Evolutionary conservation across 2,797 vertebrate genomes (phyloP).

Genomic region (Xenopus petersii): DNA sequence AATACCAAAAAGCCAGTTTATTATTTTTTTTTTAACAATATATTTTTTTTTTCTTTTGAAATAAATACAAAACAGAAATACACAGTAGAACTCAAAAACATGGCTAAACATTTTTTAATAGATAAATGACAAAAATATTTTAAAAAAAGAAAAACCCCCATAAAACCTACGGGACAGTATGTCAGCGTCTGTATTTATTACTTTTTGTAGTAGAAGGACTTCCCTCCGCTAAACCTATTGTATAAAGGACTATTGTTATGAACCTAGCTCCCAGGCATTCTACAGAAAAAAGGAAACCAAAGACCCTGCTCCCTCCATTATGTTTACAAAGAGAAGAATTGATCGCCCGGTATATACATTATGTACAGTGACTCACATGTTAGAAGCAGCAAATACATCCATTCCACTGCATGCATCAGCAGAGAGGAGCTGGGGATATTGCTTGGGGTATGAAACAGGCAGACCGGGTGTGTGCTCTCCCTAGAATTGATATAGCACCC

Average conservation of each 20-base stretch:
- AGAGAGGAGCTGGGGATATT: neutral
- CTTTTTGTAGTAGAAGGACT: slow-evolving; percentile 4
- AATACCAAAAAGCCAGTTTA: slow-evolving; percentile 60
- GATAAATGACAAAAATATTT: neutral
- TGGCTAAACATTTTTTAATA: neutral
- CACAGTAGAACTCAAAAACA: slow-evolving; percentile 10
- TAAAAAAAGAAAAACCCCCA: slow-evolving; percentile 8
- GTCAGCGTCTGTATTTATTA: neutral
- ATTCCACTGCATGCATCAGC: neutral
- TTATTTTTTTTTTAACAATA: slow-evolving; percentile 72
- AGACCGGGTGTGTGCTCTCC: neutral
- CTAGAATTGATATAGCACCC: slow-evolving; percentile 5
- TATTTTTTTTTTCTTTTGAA: slow-evolving; percentile 70
- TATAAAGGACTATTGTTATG: slow-evolving; percentile 29
- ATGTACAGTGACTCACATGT: slow-evolving; percentile 58
- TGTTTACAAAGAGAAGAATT: slow-evolving; percentile 69
- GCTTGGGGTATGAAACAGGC: neutral
- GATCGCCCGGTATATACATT: slow-evolving; percentile 65
- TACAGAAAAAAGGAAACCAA: slow-evolving; percentile 31
- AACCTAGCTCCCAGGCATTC: neutral
- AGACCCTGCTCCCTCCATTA: neutral
- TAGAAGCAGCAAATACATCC: slow-evolving; percentile 2
- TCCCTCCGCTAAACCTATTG: slow-evolving; percentile 12
- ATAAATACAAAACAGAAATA: slow-evolving; percentile 75
- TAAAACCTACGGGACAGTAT: slow-evolving; percentile 4